A percentile compares a stretch with the other conserved stretches of the same genome.
These are phyloP conservation scores for Galeopsomyia nigrocyanea DNA, from an alignment of 2,888 invertebrate genomes.

Conservation along the genomic window DNA sequence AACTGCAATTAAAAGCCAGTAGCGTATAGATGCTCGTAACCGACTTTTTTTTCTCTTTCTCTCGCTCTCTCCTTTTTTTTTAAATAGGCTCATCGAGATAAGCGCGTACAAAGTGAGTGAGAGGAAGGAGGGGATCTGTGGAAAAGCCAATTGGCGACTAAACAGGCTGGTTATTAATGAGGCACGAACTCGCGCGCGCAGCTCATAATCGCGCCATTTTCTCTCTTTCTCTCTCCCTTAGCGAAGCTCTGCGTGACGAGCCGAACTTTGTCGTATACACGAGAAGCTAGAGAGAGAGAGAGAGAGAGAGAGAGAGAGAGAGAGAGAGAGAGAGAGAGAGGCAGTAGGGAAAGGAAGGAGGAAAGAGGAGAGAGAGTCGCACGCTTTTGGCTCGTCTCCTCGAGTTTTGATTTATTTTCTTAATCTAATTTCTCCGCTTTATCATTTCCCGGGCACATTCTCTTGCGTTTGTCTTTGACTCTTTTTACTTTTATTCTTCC, in stretches of 20 bases:
- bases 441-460: slow-evolving; percentile 26
- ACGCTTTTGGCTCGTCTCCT: not conserved
- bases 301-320: no score
- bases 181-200: slow-evolving; percentile 28
- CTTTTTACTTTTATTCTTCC: not conserved
- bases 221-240: not conserved
- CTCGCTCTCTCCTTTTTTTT: not conserved
- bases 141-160: slow-evolving; percentile 35
- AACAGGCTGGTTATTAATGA: slow-evolving; percentile 17
- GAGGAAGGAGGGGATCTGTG: slow-evolving; percentile 6
- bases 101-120: slow-evolving; percentile 11
- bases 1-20: no score
- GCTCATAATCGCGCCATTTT: not conserved
- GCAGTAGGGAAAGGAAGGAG: no score
- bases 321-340: no score
- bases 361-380: no score
- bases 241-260: slow-evolving; percentile 34
- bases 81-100: slow-evolving; percentile 38
- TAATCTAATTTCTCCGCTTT: slow-evolving; percentile 41
- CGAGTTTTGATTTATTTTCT: slow-evolving; percentile 41
- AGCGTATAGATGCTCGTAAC: not conserved
- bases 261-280: slow-evolving; percentile 33
- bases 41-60: not conserved
- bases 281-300: not conserved
- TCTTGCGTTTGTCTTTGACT: slow-evolving; percentile 18